phyloP scores from a whole-genome alignment of 2,113 vertebrate species.

The Carlito syrichta region DNA sequence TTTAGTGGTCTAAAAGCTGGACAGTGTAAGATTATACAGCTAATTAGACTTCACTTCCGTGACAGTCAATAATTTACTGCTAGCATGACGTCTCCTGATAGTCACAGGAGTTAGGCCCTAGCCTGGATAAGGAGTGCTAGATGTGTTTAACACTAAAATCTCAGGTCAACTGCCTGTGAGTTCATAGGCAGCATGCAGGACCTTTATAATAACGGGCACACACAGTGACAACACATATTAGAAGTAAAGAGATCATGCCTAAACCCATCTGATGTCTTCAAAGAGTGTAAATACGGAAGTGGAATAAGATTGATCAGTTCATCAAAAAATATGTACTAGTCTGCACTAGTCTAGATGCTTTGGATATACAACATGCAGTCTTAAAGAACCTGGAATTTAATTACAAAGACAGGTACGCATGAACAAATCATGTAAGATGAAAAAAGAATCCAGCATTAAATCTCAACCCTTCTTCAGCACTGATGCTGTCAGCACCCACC shows the following conservation, averaged over 20 bases:
- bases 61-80: not conserved
- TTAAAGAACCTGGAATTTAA: not conserved
- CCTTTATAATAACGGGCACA: not conserved
- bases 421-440: not conserved
- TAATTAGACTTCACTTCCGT: not conserved
- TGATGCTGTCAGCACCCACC: not conserved
- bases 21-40: not conserved
- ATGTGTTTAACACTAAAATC: not conserved
- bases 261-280: not conserved
- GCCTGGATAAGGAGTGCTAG: not conserved
- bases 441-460: not conserved
- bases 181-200: not conserved
- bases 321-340: not conserved
- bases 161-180: not conserved
- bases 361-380: not conserved
- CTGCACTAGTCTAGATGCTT: not conserved
- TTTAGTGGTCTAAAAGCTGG: not conserved
- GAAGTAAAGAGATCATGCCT: not conserved
- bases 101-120: not conserved
- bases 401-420: not conserved
- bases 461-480: not conserved
- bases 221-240: not conserved
- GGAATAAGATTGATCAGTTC: not conserved
- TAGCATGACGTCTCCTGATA: not conserved
- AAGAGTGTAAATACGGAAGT: not conserved